These are phyloP conservation scores for Embidobia sp. DNA, from an alignment of 2,888 invertebrate species.

Conservation along the genomic window DNA sequence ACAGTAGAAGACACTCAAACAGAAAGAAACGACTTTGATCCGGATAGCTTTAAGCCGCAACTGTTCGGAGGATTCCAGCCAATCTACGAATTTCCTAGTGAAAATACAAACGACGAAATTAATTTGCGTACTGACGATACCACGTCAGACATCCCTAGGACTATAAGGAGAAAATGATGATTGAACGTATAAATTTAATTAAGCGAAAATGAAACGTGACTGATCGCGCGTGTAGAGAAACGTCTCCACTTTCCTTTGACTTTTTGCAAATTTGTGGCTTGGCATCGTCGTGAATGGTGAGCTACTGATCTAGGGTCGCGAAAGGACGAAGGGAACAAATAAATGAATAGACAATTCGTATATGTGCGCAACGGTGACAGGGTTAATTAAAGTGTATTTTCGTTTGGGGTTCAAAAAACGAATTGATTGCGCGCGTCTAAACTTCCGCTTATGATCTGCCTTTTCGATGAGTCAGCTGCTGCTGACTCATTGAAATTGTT, in stretches of 20 bases:
- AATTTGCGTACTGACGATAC: conserved; percentile 4
- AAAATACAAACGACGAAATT: conserved; percentile 61
- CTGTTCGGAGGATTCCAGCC: conserved; percentile 87
- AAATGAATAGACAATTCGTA: conserved; percentile 34
- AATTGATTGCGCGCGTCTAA: conserved; percentile 24
- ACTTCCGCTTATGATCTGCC: conserved; percentile 25
- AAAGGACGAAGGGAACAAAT: conserved; percentile 31
- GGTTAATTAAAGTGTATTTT: conserved; percentile 18
- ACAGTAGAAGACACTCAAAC: conserved; percentile 70
- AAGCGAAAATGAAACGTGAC: conserved; percentile 8
- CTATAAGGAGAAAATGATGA: conserved; percentile 47
- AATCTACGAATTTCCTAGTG: conserved; percentile 83
- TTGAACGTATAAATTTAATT: not conserved
- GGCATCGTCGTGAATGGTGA: not conserved
- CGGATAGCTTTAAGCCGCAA: conserved; percentile 87
- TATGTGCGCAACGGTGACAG: conserved; percentile 37
- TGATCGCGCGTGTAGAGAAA: conserved; percentile 8
- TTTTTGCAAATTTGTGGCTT: conserved; percentile 14
- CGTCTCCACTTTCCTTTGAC: conserved; percentile 36
- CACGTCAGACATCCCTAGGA: conserved; percentile 54
- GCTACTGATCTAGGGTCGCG: conserved; percentile 1
- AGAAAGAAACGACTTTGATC: conserved; percentile 82
- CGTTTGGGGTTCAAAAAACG: conserved; percentile 13
- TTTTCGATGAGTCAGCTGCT: conserved; percentile 34
- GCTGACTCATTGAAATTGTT: conserved; percentile 42